Conservation (phyloP, 2,113 vertebrate species). For the Thamnaconus septentrionalis region DNA sequence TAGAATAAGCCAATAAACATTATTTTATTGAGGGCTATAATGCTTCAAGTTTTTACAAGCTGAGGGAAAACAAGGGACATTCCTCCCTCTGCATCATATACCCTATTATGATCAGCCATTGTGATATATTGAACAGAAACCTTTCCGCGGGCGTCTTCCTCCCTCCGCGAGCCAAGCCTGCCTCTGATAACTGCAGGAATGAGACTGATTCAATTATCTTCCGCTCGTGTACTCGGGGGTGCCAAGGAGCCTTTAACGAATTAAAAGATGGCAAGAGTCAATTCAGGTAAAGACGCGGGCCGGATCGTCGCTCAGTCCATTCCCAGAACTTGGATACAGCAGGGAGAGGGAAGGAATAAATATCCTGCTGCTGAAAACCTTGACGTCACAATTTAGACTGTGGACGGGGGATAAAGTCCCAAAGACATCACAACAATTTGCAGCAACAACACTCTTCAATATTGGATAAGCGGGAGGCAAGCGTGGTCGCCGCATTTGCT, state of each 20-base stretch:
- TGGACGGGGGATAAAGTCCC: conserved; percentile 9
- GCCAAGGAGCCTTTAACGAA: conserved; percentile 61
- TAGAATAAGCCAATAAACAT: no score
- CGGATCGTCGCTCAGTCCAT: conserved; percentile 46
- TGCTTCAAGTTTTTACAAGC: no score
- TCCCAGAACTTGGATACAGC: conserved; percentile 15
- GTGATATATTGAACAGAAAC: conserved; percentile 39
- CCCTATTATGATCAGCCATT: conserved; percentile 53
- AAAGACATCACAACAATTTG: conserved; percentile 18
- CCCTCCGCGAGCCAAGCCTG: no score
- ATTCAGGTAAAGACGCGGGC: conserved; percentile 60
- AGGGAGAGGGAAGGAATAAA: background rate
- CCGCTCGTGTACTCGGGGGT: conserved; percentile 27
- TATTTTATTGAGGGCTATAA: no score
- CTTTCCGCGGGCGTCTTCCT: conserved; percentile 7
- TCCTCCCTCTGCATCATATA: conserved; percentile 32
- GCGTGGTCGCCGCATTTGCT: conserved; percentile 31
- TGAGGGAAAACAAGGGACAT: conserved; percentile 1
- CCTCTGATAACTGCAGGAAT: conserved; percentile 46
- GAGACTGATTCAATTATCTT: conserved; percentile 65
- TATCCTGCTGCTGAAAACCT: conserved; percentile 28
- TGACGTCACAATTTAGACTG: conserved; percentile 31
- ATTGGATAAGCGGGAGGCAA: background rate
- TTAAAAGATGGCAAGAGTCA: conserved; percentile 55
- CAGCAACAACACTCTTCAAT: background rate